Base-by-base conservation (phyloP, 2,888 invertebrate species). In the Rapana venosa region DNA sequence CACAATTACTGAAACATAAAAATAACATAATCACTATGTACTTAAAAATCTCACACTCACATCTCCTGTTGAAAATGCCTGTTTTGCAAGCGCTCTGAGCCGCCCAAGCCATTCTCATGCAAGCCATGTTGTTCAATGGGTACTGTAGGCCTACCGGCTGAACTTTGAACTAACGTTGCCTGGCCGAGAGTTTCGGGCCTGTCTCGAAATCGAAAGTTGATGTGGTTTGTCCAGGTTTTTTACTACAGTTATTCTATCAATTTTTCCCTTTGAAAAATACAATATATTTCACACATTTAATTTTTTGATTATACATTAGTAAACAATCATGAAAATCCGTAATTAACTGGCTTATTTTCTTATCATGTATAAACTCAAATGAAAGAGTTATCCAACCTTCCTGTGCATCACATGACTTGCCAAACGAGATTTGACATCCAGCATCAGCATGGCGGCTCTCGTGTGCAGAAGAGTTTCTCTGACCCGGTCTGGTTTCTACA, bases 131-230 rank as follows among this genome's bases (percentile, higher is more conserved):
- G 90, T 74, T 81, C 32, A 70, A 17, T 56, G 8, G 20, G 47
- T n/a, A 79, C 8, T 6, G 58, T 90, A n/a, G n/a, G n/a, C n/a
- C n/a, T n/a, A 93, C 92, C 91, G 90, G 91, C 85, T 92, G 93
- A 92, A 92, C 93, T 93, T 93, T 93, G 94, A 92, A 90, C 93
- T 92, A 94, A 91, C 93, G 93, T 88, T 87, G 81, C 56, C 1
- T 13, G 13, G 13, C 36, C 89, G 89, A 85, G 89, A 89, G 8
- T 87, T 79, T 47, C 47, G 47, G 8, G 47, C 47, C 8, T 47
- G 47, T 47, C 47, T 47, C 47, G 47, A 47, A 47, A 47, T 47
- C 47, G 47, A 47, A 47, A 47, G 47, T 47, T 47, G 47, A 47
- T 47, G 8, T 47, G 47, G 47, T 47, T 47, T 47, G 4, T 2